phyloP scores from a whole-genome alignment of 2,888 invertebrate species.

The Phengaris alcon region DNA sequence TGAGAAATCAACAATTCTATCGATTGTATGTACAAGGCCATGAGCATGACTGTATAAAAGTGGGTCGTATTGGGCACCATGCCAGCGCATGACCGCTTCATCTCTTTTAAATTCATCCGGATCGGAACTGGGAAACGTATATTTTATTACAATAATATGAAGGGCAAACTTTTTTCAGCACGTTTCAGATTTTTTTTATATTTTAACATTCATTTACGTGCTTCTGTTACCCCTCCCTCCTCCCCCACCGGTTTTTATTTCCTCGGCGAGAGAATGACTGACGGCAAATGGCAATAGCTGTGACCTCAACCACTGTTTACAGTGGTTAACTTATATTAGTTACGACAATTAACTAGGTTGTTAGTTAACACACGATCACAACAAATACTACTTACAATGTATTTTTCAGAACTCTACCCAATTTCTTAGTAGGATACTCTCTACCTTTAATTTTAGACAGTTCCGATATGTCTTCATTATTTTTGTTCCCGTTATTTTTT shows the following conservation, averaged over 20 bases:
- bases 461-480: background rate
- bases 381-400: background rate
- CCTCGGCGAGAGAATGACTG: conserved; percentile 45
- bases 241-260: conserved; percentile 32
- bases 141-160: conserved; percentile 19
- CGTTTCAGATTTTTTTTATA: background rate
- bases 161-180: conserved; percentile 27
- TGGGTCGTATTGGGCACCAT: conserved; percentile 30
- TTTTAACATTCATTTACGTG: background rate
- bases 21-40: conserved; percentile 23
- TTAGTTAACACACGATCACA: conserved; percentile 3
- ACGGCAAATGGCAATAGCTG: conserved; percentile 35
- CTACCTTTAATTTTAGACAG: background rate
- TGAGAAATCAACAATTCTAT: conserved; percentile 26
- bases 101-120: conserved; percentile 29
- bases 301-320: background rate
- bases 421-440: no score
- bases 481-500: no score
- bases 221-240: conserved; percentile 5
- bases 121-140: conserved; percentile 20
- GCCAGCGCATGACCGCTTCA: conserved; percentile 34
- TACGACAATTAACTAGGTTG: conserved; percentile 6
- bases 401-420: background rate
- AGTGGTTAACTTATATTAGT: background rate
- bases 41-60: conserved; percentile 13